Conservation (phyloP, 1,140 invertebrate species). For the Tribolium castaneum region DNA sequence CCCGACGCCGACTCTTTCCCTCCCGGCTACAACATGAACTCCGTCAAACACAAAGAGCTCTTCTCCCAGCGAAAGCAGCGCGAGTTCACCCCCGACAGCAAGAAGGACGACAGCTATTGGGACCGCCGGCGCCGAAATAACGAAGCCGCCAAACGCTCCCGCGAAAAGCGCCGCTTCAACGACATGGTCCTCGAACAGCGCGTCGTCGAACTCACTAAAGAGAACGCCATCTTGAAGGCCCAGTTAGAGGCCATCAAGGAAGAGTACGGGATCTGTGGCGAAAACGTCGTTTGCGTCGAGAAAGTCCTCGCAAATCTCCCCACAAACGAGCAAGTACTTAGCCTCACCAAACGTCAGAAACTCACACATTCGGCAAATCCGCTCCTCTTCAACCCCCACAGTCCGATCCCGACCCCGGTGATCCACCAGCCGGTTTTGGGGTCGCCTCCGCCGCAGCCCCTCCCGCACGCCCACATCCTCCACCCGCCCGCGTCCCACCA, state of each 20-base stretch:
- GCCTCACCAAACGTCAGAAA: conserved; percentile 83
- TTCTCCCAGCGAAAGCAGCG: conserved; percentile 92
- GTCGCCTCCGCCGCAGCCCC: conserved; percentile 65
- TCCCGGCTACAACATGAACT: conserved; percentile 62
- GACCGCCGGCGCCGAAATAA: conserved; percentile 94
- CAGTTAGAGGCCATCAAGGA: conserved; percentile 93
- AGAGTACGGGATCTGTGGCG: conserved; percentile 91
- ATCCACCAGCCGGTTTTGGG: conserved; percentile 71
- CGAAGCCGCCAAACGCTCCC: conserved; percentile 93
- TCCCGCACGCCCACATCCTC: conserved; percentile 52
- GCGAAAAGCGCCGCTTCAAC: conserved; percentile 95
- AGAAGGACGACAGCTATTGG: conserved; percentile 98
- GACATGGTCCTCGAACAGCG: conserved; percentile 96
- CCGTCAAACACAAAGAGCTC: conserved; percentile 78
- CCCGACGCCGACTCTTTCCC: conserved; percentile 57
- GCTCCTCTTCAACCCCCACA: conserved; percentile 70
- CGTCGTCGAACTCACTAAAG: conserved; percentile 93
- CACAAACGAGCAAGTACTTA: conserved; percentile 83
- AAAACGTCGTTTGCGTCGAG: conserved; percentile 85
- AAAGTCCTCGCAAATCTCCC: conserved; percentile 87
- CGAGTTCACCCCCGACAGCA: conserved; percentile 96
- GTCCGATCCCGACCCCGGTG: conserved; percentile 75
- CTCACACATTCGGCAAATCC: conserved; percentile 64
- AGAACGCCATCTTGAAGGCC: conserved; percentile 92
- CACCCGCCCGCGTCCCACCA: conserved; percentile 61